phyloP scores from a whole-genome alignment of 1,140 invertebrate genomes.

The Periplaneta americana region DNA sequence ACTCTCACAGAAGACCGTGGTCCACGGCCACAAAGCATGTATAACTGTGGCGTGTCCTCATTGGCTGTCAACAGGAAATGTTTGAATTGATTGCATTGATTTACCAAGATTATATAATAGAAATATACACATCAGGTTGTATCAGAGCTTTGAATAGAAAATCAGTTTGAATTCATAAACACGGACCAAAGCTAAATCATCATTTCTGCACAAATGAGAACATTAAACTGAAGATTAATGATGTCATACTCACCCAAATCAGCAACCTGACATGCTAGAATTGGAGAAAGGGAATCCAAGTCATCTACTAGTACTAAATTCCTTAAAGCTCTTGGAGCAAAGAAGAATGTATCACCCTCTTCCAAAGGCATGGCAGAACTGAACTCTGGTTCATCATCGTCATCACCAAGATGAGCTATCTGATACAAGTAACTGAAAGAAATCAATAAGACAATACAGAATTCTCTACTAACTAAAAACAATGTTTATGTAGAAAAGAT shows the following conservation, averaged over 20 bases:
- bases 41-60: constrained; percentile 98
- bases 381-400: constrained; percentile 99
- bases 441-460: no score
- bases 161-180: not conserved
- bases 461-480: no score
- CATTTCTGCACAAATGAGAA: not conserved
- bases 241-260: constrained; percentile 39
- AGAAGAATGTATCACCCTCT: constrained; percentile 99
- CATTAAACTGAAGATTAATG: not conserved
- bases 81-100: no score
- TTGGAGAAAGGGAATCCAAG: constrained; percentile 94
- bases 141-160: not conserved
- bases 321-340: constrained; percentile 86
- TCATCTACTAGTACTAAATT: constrained; percentile 98
- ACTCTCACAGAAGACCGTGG: constrained; percentile 90
- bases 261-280: constrained; percentile 77
- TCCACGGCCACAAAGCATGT: constrained; percentile 92
- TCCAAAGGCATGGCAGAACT: constrained; percentile 97
- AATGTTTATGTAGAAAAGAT: no score
- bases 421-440: constrained; percentile 89
- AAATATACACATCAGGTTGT: not conserved
- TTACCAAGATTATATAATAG: no score
- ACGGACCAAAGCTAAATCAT: not conserved
- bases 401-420: constrained; percentile 98
- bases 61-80: constrained; percentile 76